Evolutionary conservation across 2,797 vertebrate genomes (phyloP), one percentile per base, ranked within the genome.

Genomic region (Acomys russatus): DNA sequence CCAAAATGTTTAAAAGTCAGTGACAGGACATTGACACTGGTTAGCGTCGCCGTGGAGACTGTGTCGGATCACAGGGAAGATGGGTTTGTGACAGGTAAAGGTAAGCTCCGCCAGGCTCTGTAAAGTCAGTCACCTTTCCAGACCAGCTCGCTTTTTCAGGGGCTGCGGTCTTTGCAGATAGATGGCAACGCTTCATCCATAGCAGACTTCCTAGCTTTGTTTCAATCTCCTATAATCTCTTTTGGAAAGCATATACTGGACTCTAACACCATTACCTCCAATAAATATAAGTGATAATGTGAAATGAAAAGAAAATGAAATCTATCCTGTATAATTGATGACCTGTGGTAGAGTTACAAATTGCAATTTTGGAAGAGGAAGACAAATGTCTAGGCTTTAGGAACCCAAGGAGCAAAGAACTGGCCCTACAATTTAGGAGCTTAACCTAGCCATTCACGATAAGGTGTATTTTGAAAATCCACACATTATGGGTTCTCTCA

Each of bases 311-410:
- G 61, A 80, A 71, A 63, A 64, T 74, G 63, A 76, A 56, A 59
- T 74, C 63, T 59, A 56, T 73, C 85, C 78, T 90, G 22, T 61
- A 63, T 70, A 88, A 94, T 20, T 90, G 84, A 85, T 77, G 25
- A 90, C 61, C 91, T 94, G 68, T 33, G 85, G 35, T 84, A 11
- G 92, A 87, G 92, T 92, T 94, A 68, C 30, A 80, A 95, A 80
- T 91, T 85, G 35, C n/a, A 30, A 25, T 91, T 83, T 91, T 80
- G 59, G 49, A 90, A 92, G 71, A 80, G 9, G 63, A 66, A 94
- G 70, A 33, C 63, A 85, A 38, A 88, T 85, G 73, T 88, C 76
- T 82, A 51, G 70, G 79, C 49, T 92, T 92, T 63, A 91, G 86
- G 93, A 96, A 94, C 30, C 30, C 54, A 38, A 89, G 51, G 25